A percentile compares a stretch with the other conserved stretches of the same genome.
These are phyloP conservation scores for Synanthedon myopaeformis DNA, from an alignment of 2,888 invertebrate species.

Conservation along the genomic window DNA sequence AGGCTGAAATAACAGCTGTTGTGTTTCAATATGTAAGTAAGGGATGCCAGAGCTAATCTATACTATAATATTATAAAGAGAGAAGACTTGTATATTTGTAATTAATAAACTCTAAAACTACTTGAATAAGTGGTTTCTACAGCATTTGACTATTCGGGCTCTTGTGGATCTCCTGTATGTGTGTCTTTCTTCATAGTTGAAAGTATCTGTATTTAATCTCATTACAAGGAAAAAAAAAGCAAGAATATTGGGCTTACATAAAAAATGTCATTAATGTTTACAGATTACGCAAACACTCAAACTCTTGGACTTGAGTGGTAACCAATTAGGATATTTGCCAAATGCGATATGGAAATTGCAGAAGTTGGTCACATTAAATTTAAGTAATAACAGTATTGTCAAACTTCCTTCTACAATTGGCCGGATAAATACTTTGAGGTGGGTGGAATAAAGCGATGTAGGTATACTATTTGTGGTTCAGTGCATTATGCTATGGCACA, in stretches of 20 bases:
- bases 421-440: conserved; percentile 66
- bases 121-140: too few relatives aligned
- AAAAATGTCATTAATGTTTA: conserved; percentile 8
- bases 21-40: too few relatives aligned
- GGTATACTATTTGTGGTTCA: too few relatives aligned
- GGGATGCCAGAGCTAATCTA: too few relatives aligned
- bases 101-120: too few relatives aligned
- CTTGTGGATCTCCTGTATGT: neutral
- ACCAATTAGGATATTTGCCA: conserved; percentile 69
- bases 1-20: too few relatives aligned
- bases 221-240: neutral
- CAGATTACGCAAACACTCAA: conserved; percentile 65
- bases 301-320: conserved; percentile 75
- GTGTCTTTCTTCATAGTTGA: neutral
- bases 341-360: conserved; percentile 73
- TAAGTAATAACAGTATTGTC: conserved; percentile 72
- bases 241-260: neutral
- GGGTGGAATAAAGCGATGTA: conserved; percentile 3
- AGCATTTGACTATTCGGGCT: too few relatives aligned
- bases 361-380: conserved; percentile 72
- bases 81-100: too few relatives aligned
- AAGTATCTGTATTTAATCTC: neutral
- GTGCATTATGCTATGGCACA: too few relatives aligned
- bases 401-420: conserved; percentile 76
- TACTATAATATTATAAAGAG: too few relatives aligned